A percentile compares a stretch with the other conserved stretches of the same genome.
Evolutionary conservation across 2,888 invertebrate genomes (phyloP).

Genomic region (Machimus atricapillus): DNA sequence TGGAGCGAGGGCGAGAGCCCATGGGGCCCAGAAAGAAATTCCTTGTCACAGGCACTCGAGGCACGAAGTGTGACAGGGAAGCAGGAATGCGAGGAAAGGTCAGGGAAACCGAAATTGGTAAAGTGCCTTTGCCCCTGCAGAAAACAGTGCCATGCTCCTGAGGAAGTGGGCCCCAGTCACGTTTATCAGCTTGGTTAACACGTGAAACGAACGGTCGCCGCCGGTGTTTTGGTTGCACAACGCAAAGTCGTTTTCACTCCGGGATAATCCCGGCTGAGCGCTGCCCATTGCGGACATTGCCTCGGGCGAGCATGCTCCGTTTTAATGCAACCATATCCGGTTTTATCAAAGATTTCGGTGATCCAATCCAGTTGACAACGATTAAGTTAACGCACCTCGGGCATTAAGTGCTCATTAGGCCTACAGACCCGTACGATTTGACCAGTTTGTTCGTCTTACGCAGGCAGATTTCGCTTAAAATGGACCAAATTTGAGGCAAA

Average conservation of each 20-base stretch:
- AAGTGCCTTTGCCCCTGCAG: not conserved
- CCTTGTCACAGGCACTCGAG: not conserved
- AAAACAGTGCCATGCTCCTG: not conserved
- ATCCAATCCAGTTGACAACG: not conserved
- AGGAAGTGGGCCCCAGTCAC: not conserved
- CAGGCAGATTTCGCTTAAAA: not conserved
- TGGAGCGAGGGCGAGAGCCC: not conserved
- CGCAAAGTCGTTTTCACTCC: not conserved
- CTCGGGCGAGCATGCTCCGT: not conserved
- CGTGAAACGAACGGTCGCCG: not conserved
- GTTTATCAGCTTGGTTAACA: not conserved
- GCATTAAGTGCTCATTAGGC: slow-evolving; percentile 11
- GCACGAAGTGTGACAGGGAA: not conserved
- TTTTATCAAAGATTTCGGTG: not conserved
- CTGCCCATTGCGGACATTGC: not conserved
- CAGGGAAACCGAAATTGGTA: not conserved
- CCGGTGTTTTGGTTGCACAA: not conserved
- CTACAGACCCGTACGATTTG: not conserved
- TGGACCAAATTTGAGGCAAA: not conserved
- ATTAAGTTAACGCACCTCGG: slow-evolving; percentile 1
- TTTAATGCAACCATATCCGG: not conserved
- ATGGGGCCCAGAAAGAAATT: not conserved
- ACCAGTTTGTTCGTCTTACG: not conserved
- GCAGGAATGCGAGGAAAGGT: slow-evolving; percentile 2
- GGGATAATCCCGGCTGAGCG: not conserved